Evolutionary conservation across 2,888 invertebrate genomes (phyloP), one percentile per base, ranked within the genome.

Genomic region (Entomobrya multifasciata): DNA sequence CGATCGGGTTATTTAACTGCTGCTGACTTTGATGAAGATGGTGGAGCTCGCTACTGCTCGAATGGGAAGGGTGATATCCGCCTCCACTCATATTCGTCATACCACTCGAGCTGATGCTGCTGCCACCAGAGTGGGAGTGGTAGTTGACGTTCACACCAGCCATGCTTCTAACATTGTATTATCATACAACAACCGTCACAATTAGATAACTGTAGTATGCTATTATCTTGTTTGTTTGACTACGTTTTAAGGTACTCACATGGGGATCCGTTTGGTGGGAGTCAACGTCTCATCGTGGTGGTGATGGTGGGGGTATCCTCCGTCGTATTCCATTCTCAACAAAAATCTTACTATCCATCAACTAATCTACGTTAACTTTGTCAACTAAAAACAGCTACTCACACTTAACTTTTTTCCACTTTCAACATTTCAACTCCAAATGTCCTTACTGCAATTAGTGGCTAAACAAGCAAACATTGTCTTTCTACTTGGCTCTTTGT

Each of bases 271-370:
- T 41, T 90, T 90, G 0, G 90, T 90, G 8, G 90, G 90, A 0
- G 90, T 90, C 30, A 89, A 86, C 86, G 87, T 89, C 74, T 90
- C 90, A 86, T 88, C 87, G 65, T 89, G 89, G 36, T 17, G 11
- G 10, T 87, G 86, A 36, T 36, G 4, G 36, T 36, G 36, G 36
- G 4, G 8, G 36, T 36, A 36, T 4, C 36, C 36, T 36, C 8
- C 36, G 20, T 89, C 89, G 22, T 88, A 74, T 20, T 90, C 89
- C 90, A 89, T 82, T 36, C 20, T 20, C 15, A 13, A 70, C 25
- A 25, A n/a, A n/a, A n/a, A n/a, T n/a, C n/a, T n/a, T n/a, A n/a
- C n/a, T n/a, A 1, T 41, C 47, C 67, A 70, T 47, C 20, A 13
- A 70, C 65, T 1, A 17, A 3, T 55, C 20, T 20, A 17, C 20